Base-by-base conservation (phyloP, 2,797 vertebrate genomes). In the Brachyalestes nurse region DNA sequence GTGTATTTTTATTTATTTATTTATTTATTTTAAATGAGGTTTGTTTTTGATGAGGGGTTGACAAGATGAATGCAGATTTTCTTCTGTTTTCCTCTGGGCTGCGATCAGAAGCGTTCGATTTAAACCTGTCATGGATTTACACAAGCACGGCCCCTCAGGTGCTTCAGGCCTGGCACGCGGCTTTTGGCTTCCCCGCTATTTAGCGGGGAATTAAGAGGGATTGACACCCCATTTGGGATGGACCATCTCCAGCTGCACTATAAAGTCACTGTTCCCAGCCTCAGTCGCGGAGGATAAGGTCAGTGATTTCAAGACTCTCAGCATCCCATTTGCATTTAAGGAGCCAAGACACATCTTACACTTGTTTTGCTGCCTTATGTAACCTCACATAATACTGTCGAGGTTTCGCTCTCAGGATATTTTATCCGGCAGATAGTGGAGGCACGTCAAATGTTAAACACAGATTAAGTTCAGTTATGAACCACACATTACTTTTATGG, bases 101-200 rank as follows among this genome's bases (percentile, higher is more conserved):
- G 83, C 73, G 81, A 91, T 92, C 87, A 86, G 55, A 88, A 81
- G 86, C 81, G 79, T 88, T 90, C 84, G 82, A 89, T 92, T 92
- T 90, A 90, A 92, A 92, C 80, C 86, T 89, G 87, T 90, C 84
- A 88, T 86, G 90, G 91, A 89, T 91, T 90, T 92, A 86, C 79
- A 83, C 86, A 87, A 91, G 88, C 88, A 84, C 82, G 84, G 81
- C 73, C 91, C 92, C 85, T 86, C 87, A 90, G 91, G 91, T 91
- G 87, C 75, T 89, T 89, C 80, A 82, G 81, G 76, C 83, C 80
- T 88, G 87, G 83, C 89, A 86, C 60, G 62, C 76, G 73, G 75
- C 62, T 77, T 51, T 67, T 58, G 40, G 77, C 86, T 84, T 82
- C 80, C 64, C 77, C 58, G 28, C 28, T 73, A 73, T 84, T 87